Evolutionary conservation across 2,113 vertebrate species (phyloP), one percentile per base, ranked within the genome.

Genomic region (Prionailurus bengalensis): DNA sequence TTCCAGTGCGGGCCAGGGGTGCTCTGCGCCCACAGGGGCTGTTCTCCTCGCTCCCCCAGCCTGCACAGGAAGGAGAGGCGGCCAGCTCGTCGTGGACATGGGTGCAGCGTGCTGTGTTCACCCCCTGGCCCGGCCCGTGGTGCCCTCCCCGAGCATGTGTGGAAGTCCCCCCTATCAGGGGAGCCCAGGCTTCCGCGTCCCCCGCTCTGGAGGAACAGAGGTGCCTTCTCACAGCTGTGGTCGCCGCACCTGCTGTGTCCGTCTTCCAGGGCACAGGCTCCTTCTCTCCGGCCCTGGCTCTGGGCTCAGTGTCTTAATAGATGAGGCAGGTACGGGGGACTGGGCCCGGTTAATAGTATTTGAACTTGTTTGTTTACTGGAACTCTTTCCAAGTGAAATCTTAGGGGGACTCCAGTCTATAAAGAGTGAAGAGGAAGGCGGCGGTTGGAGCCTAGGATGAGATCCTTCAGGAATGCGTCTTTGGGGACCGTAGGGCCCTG

Each of bases 1-100:
- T 74, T 83, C 70, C 33, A 1, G n/a, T 0, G 4, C 63, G 63
- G 76, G 51, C 14, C 31, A 39, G 19, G 25, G 79, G 36, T 14
- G 88, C 89, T 48, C 63, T 31, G 19, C 1, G 7, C 70, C 3
- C 0, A 0, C 39, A 21, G 68, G 27, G 66, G 13, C 91, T 7
- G 0, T 11, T 4, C 48, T 36, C 29, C 11, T 83, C 39, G 31
- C 8, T 19, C 68, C 45, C 29, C 27, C 88, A 14, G 74, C 87
- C 82, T 85, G 36, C 91, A 51, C 93, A 66, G 93, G 93, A 97
- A 79, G 79, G 3, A 10, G 66, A 17, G 71, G 42, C 29, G 13
- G 21, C 42, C 0, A 0, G 27, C 65, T 19, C 0, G 4, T 16
- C 4, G 8, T 4, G 48, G 92, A 51, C 14, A 16, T 31, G 33